Evolutionary conservation across 2,888 invertebrate genomes (phyloP).

Genomic region (Diabrotica balteata): DNA sequence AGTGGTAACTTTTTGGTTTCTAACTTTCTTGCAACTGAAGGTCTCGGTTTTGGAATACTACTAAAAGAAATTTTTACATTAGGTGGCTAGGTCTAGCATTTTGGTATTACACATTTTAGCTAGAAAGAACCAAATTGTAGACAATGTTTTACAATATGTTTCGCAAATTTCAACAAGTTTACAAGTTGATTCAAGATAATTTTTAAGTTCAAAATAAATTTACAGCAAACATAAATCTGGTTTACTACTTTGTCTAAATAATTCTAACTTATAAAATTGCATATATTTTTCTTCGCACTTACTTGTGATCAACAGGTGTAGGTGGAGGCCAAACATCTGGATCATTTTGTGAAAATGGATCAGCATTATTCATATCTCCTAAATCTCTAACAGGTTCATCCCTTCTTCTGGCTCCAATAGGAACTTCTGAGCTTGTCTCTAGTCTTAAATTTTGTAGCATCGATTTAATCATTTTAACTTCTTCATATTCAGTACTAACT

Average conservation of each 20-base stretch:
- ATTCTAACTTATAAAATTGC: no score
- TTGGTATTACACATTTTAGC: no score
- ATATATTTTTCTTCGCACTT: neutral
- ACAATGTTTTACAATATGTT: no score
- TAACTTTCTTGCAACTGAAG: conserved; percentile 46
- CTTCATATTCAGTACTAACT: conserved; percentile 88
- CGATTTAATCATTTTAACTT: conserved; percentile 82
- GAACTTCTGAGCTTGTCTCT: conserved; percentile 65
- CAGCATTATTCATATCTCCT: conserved; percentile 70
- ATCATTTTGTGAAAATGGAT: conserved; percentile 69
- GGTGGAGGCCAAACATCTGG: conserved; percentile 90
- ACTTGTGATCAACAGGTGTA: conserved; percentile 76
- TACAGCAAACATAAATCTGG: neutral
- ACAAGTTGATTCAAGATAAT: neutral
- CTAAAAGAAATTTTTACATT: conserved; percentile 13
- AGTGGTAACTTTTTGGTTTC: conserved; percentile 56
- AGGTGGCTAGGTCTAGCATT: no score
- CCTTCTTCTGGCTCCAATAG: conserved; percentile 60
- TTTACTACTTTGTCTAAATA: no score
- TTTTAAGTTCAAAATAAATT: neutral
- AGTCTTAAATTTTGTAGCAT: conserved; percentile 79
- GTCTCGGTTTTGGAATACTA: conserved; percentile 52
- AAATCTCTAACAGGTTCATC: conserved; percentile 76
- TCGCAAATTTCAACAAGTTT: no score
- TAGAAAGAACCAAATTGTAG: no score